These are phyloP conservation scores for Pseudochirops cupreus DNA, from an alignment of 2,797 vertebrate genomes.

Conservation along the genomic window DNA sequence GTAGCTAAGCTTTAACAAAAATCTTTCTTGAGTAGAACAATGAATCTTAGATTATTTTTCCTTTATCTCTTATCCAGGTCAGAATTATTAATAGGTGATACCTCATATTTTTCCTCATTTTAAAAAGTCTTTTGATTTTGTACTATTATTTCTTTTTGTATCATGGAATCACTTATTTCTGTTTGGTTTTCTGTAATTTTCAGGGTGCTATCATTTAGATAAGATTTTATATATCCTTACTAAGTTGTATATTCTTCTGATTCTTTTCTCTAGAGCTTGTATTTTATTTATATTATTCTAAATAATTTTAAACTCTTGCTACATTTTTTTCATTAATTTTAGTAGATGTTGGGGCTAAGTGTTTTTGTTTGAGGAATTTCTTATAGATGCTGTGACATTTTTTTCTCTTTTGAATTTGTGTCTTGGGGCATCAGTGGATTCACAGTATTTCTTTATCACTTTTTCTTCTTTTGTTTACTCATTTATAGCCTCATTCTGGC, in stretches of 20 bases:
- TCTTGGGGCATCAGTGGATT: neutral
- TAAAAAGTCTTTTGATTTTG: neutral
- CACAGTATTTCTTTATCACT: neutral
- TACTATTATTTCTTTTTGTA: neutral
- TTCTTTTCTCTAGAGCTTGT: neutral
- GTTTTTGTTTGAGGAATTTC: neutral
- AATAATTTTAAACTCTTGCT: neutral
- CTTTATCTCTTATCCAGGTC: neutral
- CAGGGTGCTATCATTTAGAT: neutral
- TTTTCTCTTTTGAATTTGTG: neutral
- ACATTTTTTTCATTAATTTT: neutral
- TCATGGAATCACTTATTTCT: neutral
- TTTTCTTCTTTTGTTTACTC: neutral
- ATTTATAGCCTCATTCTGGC: neutral
- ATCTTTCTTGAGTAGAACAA: neutral
- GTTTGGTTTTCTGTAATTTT: neutral
- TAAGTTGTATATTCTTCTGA: neutral
- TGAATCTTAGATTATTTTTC: neutral
- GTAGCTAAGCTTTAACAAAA: neutral
- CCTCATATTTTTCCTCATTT: neutral
- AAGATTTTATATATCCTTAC: neutral
- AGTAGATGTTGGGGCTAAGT: neutral
- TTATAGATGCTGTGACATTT: neutral
- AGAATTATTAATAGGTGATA: neutral
- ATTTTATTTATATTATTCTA: neutral